Base-by-base conservation (phyloP, 2,888 invertebrate species). In the Eueremaeus valkanovi region DNA sequence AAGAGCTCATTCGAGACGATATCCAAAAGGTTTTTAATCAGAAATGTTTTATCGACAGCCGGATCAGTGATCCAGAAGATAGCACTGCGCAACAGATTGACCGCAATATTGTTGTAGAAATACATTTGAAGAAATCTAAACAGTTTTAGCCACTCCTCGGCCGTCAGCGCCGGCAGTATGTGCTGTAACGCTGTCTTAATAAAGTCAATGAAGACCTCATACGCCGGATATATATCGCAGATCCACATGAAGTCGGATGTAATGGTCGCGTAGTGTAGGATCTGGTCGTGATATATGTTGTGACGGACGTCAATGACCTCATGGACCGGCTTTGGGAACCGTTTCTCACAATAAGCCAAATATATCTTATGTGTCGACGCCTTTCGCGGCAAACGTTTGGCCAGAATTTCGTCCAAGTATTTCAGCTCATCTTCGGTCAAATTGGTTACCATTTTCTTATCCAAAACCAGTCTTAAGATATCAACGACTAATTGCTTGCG, bases 251-350 rank as follows among this genome's bases (percentile, higher is more conserved):
- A 27, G 45, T 70, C 45, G 1, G 16, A 0, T 1, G 40, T 40
- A 16, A 45, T 45, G 16, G 45, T 5, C 13, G 70, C 40, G 36
- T 70, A 70, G 70, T 42, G 27, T 0, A 70, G 29, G 70, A 70
- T 70, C 45, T 70, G 70, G 18, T 70, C 70, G 70, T 70, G 70
- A 29, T 16, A 70, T 70, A 70, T 29, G 29, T 45, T 42, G 0
- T 29, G 1, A 0, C 27, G 42, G 3, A 70, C 5, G 45, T 70
- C 70, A 16, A 42, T 27, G 0, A 70, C 21, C n/a, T 70, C 21
- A 0, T 29, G 27, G 1, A 70, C 27, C 1, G 70, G 70, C n/a
- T 70, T 70, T 11, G 70, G 70, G 45, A 70, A 45, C 24, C 70
- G 27, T 16, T 70, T 21, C 45, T 27, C 27, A 18, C 33, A 45